Evolutionary conservation across 1,140 invertebrate genomes (phyloP).

Genomic region (Lanistes nyassanus): DNA sequence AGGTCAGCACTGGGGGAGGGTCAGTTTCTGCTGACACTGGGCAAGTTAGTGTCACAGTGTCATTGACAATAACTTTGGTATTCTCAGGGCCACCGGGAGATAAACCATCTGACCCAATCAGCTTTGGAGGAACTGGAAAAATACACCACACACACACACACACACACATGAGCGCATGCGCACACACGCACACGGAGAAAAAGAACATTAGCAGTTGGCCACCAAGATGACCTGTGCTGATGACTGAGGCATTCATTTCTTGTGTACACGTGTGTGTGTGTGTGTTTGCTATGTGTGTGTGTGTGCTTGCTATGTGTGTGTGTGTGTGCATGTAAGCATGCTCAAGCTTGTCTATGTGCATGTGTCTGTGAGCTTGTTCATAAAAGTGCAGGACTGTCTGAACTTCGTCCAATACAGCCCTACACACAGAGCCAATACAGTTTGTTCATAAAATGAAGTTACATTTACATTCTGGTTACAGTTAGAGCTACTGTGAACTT

Average conservation of each 20-base stretch:
- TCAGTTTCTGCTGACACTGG: conserved; percentile 62
- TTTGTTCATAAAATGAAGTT: no score
- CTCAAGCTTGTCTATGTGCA: not conserved
- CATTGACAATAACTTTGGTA: conserved; percentile 46
- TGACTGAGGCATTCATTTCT: no score
- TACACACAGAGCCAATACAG: no score
- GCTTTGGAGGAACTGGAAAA: conserved; percentile 53
- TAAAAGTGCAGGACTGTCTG: not conserved
- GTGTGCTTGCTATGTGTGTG: not conserved
- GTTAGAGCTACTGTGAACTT: no score
- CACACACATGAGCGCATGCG: not conserved
- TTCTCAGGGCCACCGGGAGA: conserved; percentile 25
- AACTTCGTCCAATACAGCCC: no score
- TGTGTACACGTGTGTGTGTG: no score
- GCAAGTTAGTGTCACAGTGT: conserved; percentile 60
- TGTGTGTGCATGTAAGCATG: not conserved
- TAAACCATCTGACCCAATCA: conserved; percentile 29
- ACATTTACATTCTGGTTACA: no score
- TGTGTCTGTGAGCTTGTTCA: not conserved
- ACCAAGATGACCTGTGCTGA: no score
- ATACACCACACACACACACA: conserved; percentile 6
- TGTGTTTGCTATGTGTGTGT: not conserved
- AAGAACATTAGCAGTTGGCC: not conserved
- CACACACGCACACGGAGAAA: not conserved
- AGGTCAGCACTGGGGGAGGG: conserved; percentile 66